A percentile compares a stretch with the other conserved stretches of the same genome.
These are phyloP conservation scores for Zygogramma bicolorata DNA, from an alignment of 2,888 invertebrate species.

Conservation along the genomic window DNA sequence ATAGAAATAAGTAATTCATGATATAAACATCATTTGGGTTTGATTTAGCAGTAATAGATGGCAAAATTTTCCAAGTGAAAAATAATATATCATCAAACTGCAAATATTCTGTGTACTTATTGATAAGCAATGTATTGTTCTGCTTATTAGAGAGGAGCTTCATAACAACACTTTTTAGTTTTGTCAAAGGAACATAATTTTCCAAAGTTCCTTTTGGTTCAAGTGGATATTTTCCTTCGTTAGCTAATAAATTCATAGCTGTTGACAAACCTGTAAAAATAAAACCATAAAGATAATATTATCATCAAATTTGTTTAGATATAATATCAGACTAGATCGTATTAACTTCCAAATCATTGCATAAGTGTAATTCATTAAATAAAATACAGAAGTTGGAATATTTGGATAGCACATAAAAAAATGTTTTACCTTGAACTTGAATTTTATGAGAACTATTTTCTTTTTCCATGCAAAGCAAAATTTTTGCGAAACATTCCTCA, in stretches of 20 bases:
- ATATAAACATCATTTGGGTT: slow-evolving; percentile 66
- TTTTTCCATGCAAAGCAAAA: slow-evolving; percentile 71
- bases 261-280: slow-evolving; percentile 73
- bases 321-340: too few relatives aligned
- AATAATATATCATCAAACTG: slow-evolving; percentile 82
- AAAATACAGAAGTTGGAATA: too few relatives aligned
- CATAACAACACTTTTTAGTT: slow-evolving; percentile 77
- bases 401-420: too few relatives aligned
- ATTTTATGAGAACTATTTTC: slow-evolving; percentile 60
- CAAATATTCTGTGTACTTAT: slow-evolving; percentile 81
- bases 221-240: slow-evolving; percentile 79
- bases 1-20: slow-evolving; percentile 61
- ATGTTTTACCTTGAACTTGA: slow-evolving; percentile 61
- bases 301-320: slow-evolving; percentile 10
- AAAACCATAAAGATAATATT: slow-evolving; percentile 3
- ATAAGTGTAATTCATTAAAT: too few relatives aligned
- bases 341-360: too few relatives aligned
- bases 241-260: slow-evolving; percentile 78
- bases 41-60: slow-evolving; percentile 71
- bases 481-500: slow-evolving; percentile 73
- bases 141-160: slow-evolving; percentile 74
- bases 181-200: slow-evolving; percentile 75
- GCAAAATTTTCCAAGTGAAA: slow-evolving; percentile 75
- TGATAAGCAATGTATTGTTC: slow-evolving; percentile 73
- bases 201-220: slow-evolving; percentile 68